These are phyloP conservation scores for Phymatocera aterrima DNA, from an alignment of 2,888 invertebrate species.

Conservation along the genomic window DNA sequence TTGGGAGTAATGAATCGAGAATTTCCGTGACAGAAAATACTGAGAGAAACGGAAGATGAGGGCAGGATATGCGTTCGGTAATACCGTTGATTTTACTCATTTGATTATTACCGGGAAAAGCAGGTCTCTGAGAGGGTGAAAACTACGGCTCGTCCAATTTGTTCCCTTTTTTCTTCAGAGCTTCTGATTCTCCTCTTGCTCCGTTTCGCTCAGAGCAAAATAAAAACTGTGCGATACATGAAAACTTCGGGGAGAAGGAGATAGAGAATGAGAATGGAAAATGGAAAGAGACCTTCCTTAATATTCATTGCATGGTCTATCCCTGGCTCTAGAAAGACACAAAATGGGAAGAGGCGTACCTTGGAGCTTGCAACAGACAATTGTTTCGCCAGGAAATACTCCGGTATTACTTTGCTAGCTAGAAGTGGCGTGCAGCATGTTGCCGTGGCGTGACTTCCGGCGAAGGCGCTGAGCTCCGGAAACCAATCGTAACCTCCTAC, in stretches of 20 bases:
- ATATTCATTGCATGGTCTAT: background rate
- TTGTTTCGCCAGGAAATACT: constrained; percentile 26
- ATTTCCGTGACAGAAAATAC: constrained; percentile 31
- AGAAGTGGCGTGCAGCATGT: constrained; percentile 58
- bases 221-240: too few species aligned
- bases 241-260: too few species aligned
- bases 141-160: too few species aligned
- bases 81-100: background rate
- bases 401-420: background rate
- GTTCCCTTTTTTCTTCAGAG: too few species aligned
- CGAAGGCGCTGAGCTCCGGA: constrained; percentile 63
- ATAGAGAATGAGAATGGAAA: too few species aligned
- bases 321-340: too few species aligned
- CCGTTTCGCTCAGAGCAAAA: too few species aligned
- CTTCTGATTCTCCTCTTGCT: too few species aligned
- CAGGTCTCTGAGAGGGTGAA: too few species aligned
- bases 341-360: background rate
- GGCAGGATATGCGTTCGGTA: background rate
- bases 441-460: constrained; percentile 66
- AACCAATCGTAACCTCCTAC: constrained; percentile 62
- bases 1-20: constrained; percentile 32
- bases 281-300: too few species aligned
- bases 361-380: constrained; percentile 8
- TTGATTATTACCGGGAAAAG: too few species aligned
- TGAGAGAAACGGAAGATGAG: background rate